These are phyloP conservation scores for Trichonephila inaurata DNA, from an alignment of 1,140 invertebrate species.

Conservation along the genomic window DNA sequence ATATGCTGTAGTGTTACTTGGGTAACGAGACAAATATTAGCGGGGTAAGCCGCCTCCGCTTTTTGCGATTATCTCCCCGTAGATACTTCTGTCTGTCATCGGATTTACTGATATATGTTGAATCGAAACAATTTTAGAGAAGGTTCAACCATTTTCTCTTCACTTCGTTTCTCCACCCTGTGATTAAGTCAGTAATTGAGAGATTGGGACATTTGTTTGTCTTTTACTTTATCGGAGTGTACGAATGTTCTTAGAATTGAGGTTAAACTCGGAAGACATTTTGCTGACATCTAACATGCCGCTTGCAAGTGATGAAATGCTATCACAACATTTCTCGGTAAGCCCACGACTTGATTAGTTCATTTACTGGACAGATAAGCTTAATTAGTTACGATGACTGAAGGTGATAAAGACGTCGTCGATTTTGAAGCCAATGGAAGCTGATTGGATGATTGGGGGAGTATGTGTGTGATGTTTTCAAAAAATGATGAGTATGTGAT, in stretches of 20 bases:
- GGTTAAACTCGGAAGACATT: slow-evolving; percentile 18
- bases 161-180: neutral
- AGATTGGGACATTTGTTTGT: slow-evolving; percentile 17
- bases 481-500: too few species aligned
- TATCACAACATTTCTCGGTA: slow-evolving; percentile 34
- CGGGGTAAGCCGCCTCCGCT: neutral
- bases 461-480: too few species aligned
- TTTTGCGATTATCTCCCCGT: neutral
- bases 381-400: slow-evolving; percentile 18
- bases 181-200: slow-evolving; percentile 26
- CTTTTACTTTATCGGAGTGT: slow-evolving; percentile 16
- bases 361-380: slow-evolving; percentile 29
- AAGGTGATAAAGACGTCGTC: slow-evolving; percentile 12
- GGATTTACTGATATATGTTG: slow-evolving; percentile 23
- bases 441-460: neutral
- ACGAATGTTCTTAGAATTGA: slow-evolving; percentile 4
- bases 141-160: neutral
- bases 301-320: slow-evolving; percentile 14
- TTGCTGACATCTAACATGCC: slow-evolving; percentile 9
- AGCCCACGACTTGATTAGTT: slow-evolving; percentile 14
- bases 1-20: slow-evolving; percentile 53
- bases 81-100: slow-evolving; percentile 48
- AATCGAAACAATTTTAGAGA: slow-evolving; percentile 8
- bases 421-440: neutral
- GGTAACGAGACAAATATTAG: slow-evolving; percentile 64